phyloP scores from a whole-genome alignment of 2,888 invertebrate genomes.

The Caenorhabditis sp. region DNA sequence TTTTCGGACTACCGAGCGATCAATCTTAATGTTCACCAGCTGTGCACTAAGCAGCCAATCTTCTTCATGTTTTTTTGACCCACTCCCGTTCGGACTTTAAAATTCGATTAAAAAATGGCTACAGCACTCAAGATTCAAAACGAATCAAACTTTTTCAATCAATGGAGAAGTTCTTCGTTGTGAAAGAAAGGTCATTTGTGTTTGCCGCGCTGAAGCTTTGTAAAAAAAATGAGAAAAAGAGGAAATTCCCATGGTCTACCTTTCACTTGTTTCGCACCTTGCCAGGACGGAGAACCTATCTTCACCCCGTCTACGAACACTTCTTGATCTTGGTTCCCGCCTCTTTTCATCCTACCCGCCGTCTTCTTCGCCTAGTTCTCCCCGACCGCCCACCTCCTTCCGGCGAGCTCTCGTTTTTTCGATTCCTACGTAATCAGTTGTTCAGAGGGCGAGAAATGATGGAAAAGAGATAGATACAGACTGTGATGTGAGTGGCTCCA shows the following conservation, averaged over 20 bases:
- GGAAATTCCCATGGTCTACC: too few species aligned
- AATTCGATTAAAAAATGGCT: too few species aligned
- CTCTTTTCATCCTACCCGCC: conserved; percentile 7
- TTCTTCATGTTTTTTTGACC: conserved; percentile 4
- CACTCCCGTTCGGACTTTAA: not conserved
- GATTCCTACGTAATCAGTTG: conserved; percentile 43
- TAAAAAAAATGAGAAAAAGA: too few species aligned
- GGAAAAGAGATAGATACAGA: conserved; percentile 31
- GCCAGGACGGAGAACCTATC: not conserved
- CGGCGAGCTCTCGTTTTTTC: conserved; percentile 39
- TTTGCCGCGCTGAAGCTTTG: too few species aligned
- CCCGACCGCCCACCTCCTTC: conserved; percentile 40
- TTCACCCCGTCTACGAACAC: not conserved
- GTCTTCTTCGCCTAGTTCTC: conserved; percentile 21
- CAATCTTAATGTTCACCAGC: conserved; percentile 45
- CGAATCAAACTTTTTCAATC: too few species aligned
- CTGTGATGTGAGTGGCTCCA: conserved; percentile 40
- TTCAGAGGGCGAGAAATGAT: conserved; percentile 40
- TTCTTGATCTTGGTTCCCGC: not conserved
- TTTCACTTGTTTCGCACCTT: too few species aligned
- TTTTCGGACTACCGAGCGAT: conserved; percentile 35
- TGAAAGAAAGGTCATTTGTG: too few species aligned
- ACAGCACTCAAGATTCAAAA: too few species aligned
- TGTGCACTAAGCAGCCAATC: conserved; percentile 38
- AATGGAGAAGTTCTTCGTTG: too few species aligned